Conservation (phyloP, 2,113 vertebrate species). For the Turnix velox region DNA sequence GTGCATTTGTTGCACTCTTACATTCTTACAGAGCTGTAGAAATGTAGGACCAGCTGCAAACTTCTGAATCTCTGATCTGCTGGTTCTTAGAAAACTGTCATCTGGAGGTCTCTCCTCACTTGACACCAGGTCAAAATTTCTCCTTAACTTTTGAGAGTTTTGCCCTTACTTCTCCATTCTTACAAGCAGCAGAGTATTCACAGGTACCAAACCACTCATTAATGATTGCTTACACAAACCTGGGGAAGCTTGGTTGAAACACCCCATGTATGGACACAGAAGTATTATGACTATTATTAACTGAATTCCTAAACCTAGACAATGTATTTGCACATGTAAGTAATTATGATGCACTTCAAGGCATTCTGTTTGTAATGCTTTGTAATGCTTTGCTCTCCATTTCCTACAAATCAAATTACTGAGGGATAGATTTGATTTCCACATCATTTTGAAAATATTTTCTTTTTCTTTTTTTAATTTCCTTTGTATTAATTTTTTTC, state of each 20-base stretch:
- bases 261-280: slow-evolving; percentile 6
- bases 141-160: neutral
- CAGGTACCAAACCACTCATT: neutral
- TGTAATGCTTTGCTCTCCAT: slow-evolving; percentile 79
- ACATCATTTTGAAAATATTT: slow-evolving; percentile 83
- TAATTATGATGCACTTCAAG: slow-evolving; percentile 81
- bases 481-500: slow-evolving; percentile 78
- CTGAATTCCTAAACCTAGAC: slow-evolving; percentile 69
- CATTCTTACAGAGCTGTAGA: neutral
- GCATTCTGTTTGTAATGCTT: slow-evolving; percentile 78
- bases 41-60: neutral
- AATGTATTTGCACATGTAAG: slow-evolving; percentile 80
- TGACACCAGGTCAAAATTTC: neutral
- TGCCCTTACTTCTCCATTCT: neutral
- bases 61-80: neutral
- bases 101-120: neutral
- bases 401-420: slow-evolving; percentile 82
- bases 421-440: slow-evolving; percentile 79
- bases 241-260: neutral
- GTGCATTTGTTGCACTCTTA: neutral
- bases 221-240: neutral
- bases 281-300: slow-evolving; percentile 63
- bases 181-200: neutral
- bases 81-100: neutral
- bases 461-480: slow-evolving; percentile 80